A percentile compares a stretch with the other conserved stretches of the same genome.
Conservation (phyloP, 2,797 vertebrate genomes). For the Tragopan temminckii region DNA sequence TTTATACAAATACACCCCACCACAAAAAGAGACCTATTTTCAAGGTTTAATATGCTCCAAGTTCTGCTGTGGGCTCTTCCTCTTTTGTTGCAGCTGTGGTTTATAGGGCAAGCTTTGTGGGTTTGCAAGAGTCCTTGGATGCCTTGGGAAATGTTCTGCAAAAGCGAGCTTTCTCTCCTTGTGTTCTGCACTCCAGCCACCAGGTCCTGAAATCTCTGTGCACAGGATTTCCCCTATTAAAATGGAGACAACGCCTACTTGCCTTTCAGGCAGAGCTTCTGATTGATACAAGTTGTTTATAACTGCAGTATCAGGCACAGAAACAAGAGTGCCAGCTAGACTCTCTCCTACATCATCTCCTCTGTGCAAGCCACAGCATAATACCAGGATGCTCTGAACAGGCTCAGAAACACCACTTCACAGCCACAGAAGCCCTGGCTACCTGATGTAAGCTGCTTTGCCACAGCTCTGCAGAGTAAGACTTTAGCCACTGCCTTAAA, state of each 20-base stretch:
- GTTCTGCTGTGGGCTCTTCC: constrained; percentile 66
- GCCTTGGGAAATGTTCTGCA: constrained; percentile 67
- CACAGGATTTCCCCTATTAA: constrained; percentile 41
- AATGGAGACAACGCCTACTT: not conserved
- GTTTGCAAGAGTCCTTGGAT: constrained; percentile 71
- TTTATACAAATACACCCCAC: not conserved
- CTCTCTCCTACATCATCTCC: not conserved
- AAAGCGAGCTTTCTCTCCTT: constrained; percentile 35
- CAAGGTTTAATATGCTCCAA: constrained; percentile 42
- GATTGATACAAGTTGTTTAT: not conserved
- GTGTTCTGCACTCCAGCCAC: constrained; percentile 41
- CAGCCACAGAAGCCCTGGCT: not conserved
- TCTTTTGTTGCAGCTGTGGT: constrained; percentile 73
- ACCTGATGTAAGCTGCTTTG: not conserved
- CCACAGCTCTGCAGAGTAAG: not conserved
- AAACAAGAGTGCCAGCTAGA: not conserved
- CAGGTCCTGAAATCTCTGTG: constrained; percentile 61
- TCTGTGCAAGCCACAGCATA: not conserved
- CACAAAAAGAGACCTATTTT: constrained; percentile 36
- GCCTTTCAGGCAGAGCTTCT: not conserved
- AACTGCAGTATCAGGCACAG: not conserved
- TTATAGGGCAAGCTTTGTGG: constrained; percentile 71
- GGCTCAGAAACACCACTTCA: not conserved
- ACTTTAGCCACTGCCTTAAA: not conserved
- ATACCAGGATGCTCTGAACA: not conserved